Base-by-base conservation (phyloP, 2,113 vertebrate species). In the Pleuronectes platessa region DNA sequence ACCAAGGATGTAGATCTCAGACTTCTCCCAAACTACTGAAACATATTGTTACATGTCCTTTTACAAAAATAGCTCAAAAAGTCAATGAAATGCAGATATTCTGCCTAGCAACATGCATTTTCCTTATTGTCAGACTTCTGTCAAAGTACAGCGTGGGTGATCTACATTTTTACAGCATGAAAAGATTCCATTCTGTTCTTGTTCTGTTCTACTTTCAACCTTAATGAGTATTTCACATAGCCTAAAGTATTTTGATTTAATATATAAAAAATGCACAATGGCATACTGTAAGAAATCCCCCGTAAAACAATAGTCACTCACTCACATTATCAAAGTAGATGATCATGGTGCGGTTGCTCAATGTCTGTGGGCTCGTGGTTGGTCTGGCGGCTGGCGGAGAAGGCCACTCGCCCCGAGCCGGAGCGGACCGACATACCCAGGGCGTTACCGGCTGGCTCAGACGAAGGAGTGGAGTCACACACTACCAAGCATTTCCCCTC, bases 281-380 rank as follows among this genome's bases (percentile, higher is more conserved):
- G 2, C 15, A 0, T 4, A 26, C 3, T 54, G 2, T 23, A 14
- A 35, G 14, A 60, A 60, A 60, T 6, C 47, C 69, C 31, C 37
- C 51, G 9, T 49, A 55, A 3, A 10, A 68, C 35, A 27, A 53
- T 20, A 27, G 18, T 37, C 2, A 13, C 8, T n/a, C 42, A 84
- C 89, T 93, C 78, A 95, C 95, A 80, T 95, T 93, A 78, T 95
- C 94, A 69, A 95, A 95, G 86, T 95, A 94, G 93, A 95, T 95
- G 89, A 94, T 94, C 94, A 95, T 95, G 70, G 94, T 95, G 77
- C 93, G 94, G 79, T 95, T 95, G 92, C 94, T 94, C 94, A 94
- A 94, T 95, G 84, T 95, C 94, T 0, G 94, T 95, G 60, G 95
- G 94, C 76, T 95, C 95, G 6, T 95, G 95, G 90, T 95, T 95